phyloP scores from a whole-genome alignment of 2,113 vertebrate species.

The Mohoua ochrocephala region DNA sequence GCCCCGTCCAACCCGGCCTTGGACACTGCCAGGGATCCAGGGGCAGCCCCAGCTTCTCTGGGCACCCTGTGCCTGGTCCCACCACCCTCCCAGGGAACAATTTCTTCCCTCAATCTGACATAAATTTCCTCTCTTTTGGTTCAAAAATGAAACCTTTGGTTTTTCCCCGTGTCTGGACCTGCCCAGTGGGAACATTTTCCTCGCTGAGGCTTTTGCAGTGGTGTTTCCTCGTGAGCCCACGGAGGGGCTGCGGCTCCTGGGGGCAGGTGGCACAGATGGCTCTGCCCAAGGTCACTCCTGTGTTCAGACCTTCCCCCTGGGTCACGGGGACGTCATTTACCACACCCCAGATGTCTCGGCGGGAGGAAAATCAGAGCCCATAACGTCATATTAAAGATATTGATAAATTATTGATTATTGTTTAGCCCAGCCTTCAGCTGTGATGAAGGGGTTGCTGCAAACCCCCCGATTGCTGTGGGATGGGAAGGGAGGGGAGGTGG shows the following conservation, averaged over 20 bases:
- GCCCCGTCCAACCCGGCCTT: too few relatives aligned
- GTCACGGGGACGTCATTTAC: not conserved
- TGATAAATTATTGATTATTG: not conserved
- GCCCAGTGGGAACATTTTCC: not conserved
- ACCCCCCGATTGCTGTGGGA: not conserved
- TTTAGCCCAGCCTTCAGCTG: not conserved
- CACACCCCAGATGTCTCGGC: fast-evolving
- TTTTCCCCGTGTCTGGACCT: not conserved
- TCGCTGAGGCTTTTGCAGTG: not conserved
- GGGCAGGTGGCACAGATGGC: not conserved
- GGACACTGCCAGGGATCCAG: not conserved
- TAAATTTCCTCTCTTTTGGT: not conserved
- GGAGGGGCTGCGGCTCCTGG: not conserved
- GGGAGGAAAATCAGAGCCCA: not conserved
- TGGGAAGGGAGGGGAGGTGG: not conserved
- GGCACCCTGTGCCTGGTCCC: not conserved
- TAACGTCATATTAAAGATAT: not conserved
- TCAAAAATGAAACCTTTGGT: not conserved
- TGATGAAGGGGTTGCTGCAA: not conserved
- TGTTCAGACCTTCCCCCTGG: fast-evolving
- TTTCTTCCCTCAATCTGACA: not conserved
- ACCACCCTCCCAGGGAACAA: not conserved
- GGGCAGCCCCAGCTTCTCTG: not conserved
- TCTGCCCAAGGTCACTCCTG: not conserved
- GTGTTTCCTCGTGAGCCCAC: not conserved